Evolutionary conservation across 2,888 invertebrate species (phyloP).

Genomic region (Himalopsyche kuldschensis): DNA sequence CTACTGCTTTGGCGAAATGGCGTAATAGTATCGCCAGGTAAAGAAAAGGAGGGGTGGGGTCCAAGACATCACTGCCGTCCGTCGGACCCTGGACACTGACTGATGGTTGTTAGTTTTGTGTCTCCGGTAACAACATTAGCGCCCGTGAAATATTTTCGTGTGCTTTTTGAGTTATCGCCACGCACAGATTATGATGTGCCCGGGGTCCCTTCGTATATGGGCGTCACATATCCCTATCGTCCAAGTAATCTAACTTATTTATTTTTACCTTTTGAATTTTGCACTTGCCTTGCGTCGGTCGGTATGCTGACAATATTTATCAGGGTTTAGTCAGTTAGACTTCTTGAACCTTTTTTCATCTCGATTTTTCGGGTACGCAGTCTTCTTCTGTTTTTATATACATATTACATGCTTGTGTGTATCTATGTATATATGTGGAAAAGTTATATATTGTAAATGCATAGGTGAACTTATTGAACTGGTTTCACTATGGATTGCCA

Average conservation of each 20-base stretch:
- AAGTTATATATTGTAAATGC: no score
- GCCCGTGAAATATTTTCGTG: slow-evolving; percentile 33
- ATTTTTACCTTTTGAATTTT: not conserved
- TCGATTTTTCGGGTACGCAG: no score
- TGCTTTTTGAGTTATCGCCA: slow-evolving; percentile 31
- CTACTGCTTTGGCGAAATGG: no score
- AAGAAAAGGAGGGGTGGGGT: not conserved
- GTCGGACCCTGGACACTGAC: slow-evolving; percentile 2
- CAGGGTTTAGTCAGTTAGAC: no score
- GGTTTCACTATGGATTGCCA: no score
- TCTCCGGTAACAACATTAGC: slow-evolving; percentile 28
- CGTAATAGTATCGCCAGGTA: not conserved
- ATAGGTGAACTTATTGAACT: no score
- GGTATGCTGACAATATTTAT: not conserved
- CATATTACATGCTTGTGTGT: no score
- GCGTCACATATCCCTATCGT: not conserved
- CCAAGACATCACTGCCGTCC: not conserved
- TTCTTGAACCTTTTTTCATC: no score
- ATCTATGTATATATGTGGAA: no score
- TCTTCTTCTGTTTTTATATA: no score
- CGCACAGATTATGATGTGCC: slow-evolving; percentile 20
- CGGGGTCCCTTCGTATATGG: not conserved
- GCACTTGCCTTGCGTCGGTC: not conserved
- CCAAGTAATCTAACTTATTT: not conserved
- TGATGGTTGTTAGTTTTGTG: not conserved